Evolutionary conservation across 2,888 invertebrate species (phyloP).

Genomic region (Drosophila conformis): DNA sequence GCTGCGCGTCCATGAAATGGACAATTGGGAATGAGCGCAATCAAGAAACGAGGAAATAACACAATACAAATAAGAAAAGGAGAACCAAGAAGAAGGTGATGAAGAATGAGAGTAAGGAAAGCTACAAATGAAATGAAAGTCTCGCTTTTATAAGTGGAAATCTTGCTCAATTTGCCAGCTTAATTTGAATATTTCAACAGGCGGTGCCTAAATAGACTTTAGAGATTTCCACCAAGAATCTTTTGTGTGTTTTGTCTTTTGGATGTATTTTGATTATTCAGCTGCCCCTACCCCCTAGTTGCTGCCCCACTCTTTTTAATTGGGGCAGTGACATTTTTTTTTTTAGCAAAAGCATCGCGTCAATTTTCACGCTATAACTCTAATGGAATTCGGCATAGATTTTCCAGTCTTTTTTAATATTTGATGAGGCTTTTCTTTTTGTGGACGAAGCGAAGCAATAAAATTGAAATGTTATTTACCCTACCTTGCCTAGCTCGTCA

Average conservation of each 20-base stretch:
- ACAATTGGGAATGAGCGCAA: conserved; percentile 64
- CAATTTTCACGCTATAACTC: conserved; percentile 77
- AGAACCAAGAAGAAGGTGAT: conserved; percentile 10
- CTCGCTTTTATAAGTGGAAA: conserved; percentile 47
- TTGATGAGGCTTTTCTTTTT: conserved; percentile 55
- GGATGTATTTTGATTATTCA: conserved; percentile 16
- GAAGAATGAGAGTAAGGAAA: conserved; percentile 15
- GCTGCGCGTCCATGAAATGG: conserved; percentile 65
- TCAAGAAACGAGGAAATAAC: conserved; percentile 17
- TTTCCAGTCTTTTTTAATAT: conserved; percentile 71
- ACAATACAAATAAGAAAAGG: conserved; percentile 13
- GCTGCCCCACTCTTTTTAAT: conserved; percentile 33
- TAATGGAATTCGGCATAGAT: conserved; percentile 80
- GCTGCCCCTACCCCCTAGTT: not conserved
- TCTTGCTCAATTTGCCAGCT: conserved; percentile 56
- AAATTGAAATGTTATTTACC: conserved; percentile 72
- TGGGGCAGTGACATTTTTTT: conserved; percentile 40
- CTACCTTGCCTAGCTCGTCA: conserved; percentile 48
- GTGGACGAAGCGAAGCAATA: conserved; percentile 55
- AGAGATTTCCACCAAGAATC: conserved; percentile 46
- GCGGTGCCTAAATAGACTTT: conserved; percentile 56
- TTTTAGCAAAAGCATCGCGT: conserved; percentile 2
- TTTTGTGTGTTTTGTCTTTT: not conserved
- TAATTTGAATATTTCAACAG: conserved; percentile 64
- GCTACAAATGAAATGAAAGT: conserved; percentile 57